Evolutionary conservation across 1,140 invertebrate genomes (phyloP).

Genomic region (Atta cephalotes): DNA sequence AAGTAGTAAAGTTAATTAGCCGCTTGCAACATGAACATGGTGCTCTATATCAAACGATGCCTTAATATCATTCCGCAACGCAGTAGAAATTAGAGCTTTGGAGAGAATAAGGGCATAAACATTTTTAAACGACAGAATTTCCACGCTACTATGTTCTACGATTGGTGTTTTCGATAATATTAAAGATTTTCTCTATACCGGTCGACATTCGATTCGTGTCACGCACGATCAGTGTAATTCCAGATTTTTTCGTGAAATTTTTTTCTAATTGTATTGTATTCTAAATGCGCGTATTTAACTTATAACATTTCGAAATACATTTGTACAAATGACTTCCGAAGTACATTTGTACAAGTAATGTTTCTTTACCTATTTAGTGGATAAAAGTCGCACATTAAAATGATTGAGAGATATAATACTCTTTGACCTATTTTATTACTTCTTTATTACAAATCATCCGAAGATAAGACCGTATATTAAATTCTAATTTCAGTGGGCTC

Average conservation of each 20-base stretch:
- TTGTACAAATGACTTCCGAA: neutral
- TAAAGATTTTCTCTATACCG: slow-evolving; percentile 19
- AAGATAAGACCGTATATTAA: neutral
- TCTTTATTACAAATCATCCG: slow-evolving; percentile 25
- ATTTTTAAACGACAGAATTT: slow-evolving; percentile 35
- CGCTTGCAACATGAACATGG: slow-evolving; percentile 64
- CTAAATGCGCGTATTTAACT: neutral
- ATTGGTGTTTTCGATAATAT: neutral
- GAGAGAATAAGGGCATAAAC: slow-evolving; percentile 27
- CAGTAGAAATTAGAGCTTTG: slow-evolving; percentile 19
- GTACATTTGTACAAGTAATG: neutral
- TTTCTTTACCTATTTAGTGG: neutral
- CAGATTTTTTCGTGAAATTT: slow-evolving; percentile 12
- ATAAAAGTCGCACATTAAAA: neutral
- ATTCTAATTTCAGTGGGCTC: slow-evolving; percentile 6
- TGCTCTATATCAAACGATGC: slow-evolving; percentile 18
- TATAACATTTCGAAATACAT: neutral
- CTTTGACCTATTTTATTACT: neutral
- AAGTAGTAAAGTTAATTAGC: slow-evolving; percentile 68
- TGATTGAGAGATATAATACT: neutral
- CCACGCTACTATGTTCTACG: slow-evolving; percentile 23
- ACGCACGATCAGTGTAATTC: slow-evolving; percentile 8
- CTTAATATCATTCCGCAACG: slow-evolving; percentile 27
- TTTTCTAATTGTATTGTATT: neutral
- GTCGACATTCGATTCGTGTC: slow-evolving; percentile 5